Evolutionary conservation across 2,113 vertebrate genomes (phyloP), one percentile per base, ranked within the genome.

Genomic region (Acanthisitta chloris): DNA sequence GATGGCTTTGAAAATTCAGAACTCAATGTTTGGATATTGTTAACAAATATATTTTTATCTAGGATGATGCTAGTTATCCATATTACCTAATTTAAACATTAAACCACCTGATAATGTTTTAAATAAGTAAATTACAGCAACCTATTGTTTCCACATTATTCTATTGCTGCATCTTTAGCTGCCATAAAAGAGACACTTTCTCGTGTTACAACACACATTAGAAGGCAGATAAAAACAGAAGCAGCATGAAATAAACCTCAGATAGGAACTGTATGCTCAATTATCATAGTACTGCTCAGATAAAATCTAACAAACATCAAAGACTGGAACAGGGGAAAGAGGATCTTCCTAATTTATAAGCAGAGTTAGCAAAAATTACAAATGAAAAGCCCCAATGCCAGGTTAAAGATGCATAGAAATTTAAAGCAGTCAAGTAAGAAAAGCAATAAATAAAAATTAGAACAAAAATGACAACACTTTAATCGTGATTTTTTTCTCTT

Each of bases 151-250:
- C 66, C 52, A 48, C 71, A 42, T 90, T 59, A 74, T 79, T 93
- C 78, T 89, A 46, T 74, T 92, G 58, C 80, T 91, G 34, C 90
- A 42, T 94, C 90, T 95, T 90, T 59, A 76, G 48, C 83, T 97
- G 67, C 85, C 36, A 72, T 92, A 61, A 87, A 90, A 81, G 80
- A 36, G 74, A 54, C 21, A 57, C 48, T 89, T 96, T 72, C 69
- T 93, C 36, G n/a, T 81, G 84, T 72, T 95, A 86, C 79, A 94
- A 90, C 72, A 80, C 42, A 81, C 58, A 15, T 90, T 81, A 92
- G 73, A 69, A 78, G 59, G 45, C 2, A 95, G 71, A 95, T 69
- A 69, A 61, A 87, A 85, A 29, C 94, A 72, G 74, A 96, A 95
- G 33, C 77, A 92, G 81, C 83, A 83, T 64, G 78, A 94, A 81